Evolutionary conservation across 2,797 vertebrate genomes (phyloP), one percentile per base, ranked within the genome.

Genomic region (Salmo trutta): DNA sequence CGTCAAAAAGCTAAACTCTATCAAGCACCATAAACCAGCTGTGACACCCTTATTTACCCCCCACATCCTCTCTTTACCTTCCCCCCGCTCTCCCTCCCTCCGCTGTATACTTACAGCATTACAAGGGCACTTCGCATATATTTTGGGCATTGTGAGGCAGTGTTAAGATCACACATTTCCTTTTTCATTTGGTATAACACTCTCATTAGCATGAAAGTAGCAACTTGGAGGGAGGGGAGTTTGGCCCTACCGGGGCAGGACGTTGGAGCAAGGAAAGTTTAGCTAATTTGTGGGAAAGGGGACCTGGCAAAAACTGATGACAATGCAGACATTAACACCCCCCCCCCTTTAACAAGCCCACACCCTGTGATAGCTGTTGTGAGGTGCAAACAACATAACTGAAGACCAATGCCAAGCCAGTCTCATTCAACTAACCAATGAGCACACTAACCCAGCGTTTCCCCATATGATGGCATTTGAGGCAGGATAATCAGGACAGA

Each of bases 151-250:
- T 93, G 91, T 94, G 91, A 90, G 76, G 74, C 91, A 93, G 93
- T 94, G 94, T 94, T 92, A 93, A 91, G 89, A 90, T 91, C 90
- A 94, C 93, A 94, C 91, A 94, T 93, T 95, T 94, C 93, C 94
- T 95, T 93, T 94, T 95, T 86, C 74, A 89, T 93, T 92, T 94
- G 89, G 94, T 94, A 94, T 95, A 95, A 95, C 94, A 95, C 86
- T 84, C 89, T 91, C 91, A 94, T 95, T 95, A 93, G 91, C 94
- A 95, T 95, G 93, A 94, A 94, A 95, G 94, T 93, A 93, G 93
- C 89, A 89, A 88, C 86, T 53, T 19, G 36, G n/a, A 21, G 74
- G 82, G 36, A 14, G 15, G 74, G 81, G 71, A 51, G 82, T 75
- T 77, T 54, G 53, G 77, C 75, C 77, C 54, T 16, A 71, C 83